phyloP scores from a whole-genome alignment of 2,888 invertebrate genomes.

The Epinotia brunnichana region DNA sequence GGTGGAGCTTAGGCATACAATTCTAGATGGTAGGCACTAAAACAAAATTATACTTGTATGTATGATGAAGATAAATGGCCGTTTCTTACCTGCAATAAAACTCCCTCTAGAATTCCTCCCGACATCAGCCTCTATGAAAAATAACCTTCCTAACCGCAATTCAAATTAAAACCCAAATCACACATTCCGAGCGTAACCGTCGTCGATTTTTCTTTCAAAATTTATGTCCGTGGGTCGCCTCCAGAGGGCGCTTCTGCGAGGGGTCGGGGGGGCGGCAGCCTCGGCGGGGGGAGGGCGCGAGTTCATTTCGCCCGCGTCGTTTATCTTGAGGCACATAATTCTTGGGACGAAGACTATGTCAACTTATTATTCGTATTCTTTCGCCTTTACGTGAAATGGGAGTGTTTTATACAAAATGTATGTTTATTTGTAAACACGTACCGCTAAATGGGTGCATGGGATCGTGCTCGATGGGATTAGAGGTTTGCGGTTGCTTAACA shows the following conservation, averaged over 20 bases:
- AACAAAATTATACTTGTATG: neutral
- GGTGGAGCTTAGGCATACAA: neutral
- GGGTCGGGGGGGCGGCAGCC: constrained; percentile 46
- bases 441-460: constrained; percentile 17
- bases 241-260: constrained; percentile 63
- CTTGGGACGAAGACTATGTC: constrained; percentile 83
- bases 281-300: constrained; percentile 77
- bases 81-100: constrained; percentile 17
- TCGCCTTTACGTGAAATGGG: constrained; percentile 82
- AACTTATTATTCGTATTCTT: constrained; percentile 85
- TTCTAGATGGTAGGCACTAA: neutral
- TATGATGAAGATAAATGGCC: neutral
- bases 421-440: constrained; percentile 32
- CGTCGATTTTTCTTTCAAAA: constrained; percentile 82
- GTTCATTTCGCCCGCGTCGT: constrained; percentile 89
- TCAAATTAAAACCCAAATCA: constrained; percentile 83
- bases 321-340: constrained; percentile 89
- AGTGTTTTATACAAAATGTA: constrained; percentile 62
- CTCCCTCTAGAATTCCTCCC: constrained; percentile 10
- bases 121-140: constrained; percentile 29
- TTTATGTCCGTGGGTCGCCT: constrained; percentile 77
- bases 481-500: constrained; percentile 25
- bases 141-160: constrained; percentile 53
- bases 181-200: constrained; percentile 77
- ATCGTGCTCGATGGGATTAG: constrained; percentile 15